These are phyloP conservation scores for Nannoperca australis DNA, from an alignment of 2,797 vertebrate genomes.

Conservation along the genomic window DNA sequence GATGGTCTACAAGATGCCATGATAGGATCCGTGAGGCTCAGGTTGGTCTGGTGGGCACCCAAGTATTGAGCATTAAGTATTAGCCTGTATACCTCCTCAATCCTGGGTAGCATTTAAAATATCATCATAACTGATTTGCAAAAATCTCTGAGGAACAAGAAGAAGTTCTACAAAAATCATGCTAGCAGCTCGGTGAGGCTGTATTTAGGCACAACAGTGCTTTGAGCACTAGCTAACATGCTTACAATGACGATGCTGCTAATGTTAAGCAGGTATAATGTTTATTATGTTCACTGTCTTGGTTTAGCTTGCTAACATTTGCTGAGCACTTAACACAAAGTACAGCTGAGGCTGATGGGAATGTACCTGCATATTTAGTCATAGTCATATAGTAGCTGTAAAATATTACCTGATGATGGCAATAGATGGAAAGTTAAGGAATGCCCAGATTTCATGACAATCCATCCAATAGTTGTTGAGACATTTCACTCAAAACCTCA, in stretches of 20 bases:
- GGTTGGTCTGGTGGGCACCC: not conserved
- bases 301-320: not conserved
- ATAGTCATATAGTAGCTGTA: no score
- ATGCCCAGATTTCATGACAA: no score
- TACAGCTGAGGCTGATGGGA: no score
- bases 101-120: not conserved
- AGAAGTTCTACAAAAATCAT: not conserved
- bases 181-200: not conserved
- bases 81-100: not conserved
- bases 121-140: not conserved
- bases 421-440: no score
- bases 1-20: constrained; percentile 53
- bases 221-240: no score
- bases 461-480: not conserved
- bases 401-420: no score
- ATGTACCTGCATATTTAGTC: no score
- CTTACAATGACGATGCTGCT: no score
- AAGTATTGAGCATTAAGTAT: not conserved
- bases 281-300: no score
- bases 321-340: no score
- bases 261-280: no score
- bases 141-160: not conserved
- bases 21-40: constrained; percentile 51
- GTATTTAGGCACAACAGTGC: not conserved
- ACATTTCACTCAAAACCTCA: not conserved